A percentile compares a stretch with the other conserved stretches of the same genome.
Evolutionary conservation across 1,140 invertebrate species (phyloP).

Genomic region (Zaprionus africanus): DNA sequence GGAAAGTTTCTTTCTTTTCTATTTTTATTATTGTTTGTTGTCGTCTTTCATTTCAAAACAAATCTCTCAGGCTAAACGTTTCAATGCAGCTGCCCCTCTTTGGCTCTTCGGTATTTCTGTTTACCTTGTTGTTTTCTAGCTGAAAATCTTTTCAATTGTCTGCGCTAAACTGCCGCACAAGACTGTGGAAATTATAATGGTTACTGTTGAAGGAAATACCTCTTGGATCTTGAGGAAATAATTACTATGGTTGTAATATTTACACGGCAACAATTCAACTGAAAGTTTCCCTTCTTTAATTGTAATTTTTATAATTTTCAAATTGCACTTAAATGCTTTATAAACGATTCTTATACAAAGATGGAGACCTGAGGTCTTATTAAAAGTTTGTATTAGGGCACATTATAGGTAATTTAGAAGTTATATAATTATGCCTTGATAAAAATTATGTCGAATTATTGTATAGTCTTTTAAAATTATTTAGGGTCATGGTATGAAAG

Average conservation of each 20-base stretch:
- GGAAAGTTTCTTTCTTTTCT: constrained; percentile 65
- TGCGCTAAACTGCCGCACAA: constrained; percentile 42
- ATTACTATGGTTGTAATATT: not conserved
- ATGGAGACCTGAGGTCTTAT: not conserved
- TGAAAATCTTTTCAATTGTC: constrained; percentile 72
- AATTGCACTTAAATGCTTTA: not conserved
- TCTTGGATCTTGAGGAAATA: not conserved
- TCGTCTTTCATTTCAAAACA: constrained; percentile 60
- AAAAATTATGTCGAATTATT: not conserved
- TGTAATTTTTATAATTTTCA: constrained; percentile 1
- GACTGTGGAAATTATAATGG: not conserved
- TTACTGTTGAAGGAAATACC: not conserved
- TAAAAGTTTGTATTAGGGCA: not conserved
- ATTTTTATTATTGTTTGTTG: constrained; percentile 63
- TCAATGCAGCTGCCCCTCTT: constrained; percentile 56
- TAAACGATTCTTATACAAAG: not conserved
- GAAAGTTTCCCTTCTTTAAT: not conserved
- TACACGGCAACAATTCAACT: not conserved
- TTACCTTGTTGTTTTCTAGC: constrained; percentile 59
- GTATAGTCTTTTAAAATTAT: not conserved
- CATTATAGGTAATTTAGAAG: not conserved
- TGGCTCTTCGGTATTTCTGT: constrained; percentile 16
- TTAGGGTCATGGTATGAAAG: not conserved
- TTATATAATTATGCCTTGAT: not conserved
- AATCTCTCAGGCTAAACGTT: constrained; percentile 73